These are phyloP conservation scores for Anomalospiza imberbis DNA, from an alignment of 2,797 vertebrate species.

Conservation along the genomic window DNA sequence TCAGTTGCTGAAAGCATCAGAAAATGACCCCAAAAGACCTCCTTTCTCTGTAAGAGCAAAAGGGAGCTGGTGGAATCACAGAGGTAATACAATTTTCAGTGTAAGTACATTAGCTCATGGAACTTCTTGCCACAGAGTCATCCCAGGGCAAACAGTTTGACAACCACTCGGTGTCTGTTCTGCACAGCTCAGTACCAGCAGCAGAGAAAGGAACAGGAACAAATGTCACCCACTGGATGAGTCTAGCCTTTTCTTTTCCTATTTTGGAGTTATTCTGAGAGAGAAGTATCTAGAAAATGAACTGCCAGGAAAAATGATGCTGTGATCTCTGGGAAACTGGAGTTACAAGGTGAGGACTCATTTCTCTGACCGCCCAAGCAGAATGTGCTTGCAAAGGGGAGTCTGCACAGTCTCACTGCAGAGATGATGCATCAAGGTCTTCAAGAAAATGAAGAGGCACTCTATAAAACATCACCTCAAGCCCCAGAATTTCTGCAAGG, in stretches of 20 bases:
- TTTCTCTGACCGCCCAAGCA: background rate
- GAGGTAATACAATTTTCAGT: background rate
- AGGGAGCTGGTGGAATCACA: background rate
- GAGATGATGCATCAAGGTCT: background rate
- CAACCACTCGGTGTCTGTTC: background rate
- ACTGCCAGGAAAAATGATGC: background rate
- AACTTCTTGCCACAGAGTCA: constrained; percentile 10
- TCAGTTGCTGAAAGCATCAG: constrained; percentile 13
- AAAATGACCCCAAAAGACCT: constrained; percentile 13
- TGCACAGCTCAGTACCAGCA: background rate
- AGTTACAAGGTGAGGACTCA: background rate
- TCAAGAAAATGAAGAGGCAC: background rate
- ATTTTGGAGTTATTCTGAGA: background rate
- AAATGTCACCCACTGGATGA: background rate
- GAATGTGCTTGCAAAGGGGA: background rate
- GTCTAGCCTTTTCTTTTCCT: background rate
- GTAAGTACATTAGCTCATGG: background rate
- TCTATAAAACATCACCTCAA: background rate
- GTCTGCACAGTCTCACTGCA: background rate
- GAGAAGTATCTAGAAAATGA: background rate
- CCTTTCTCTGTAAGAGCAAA: background rate
- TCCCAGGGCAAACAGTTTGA: constrained; percentile 15
- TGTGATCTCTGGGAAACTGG: background rate
- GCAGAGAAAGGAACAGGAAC: background rate
- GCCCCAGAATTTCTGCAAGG: background rate